Base-by-base conservation (phyloP, 2,113 vertebrate genomes). In the Hylia prasina region DNA sequence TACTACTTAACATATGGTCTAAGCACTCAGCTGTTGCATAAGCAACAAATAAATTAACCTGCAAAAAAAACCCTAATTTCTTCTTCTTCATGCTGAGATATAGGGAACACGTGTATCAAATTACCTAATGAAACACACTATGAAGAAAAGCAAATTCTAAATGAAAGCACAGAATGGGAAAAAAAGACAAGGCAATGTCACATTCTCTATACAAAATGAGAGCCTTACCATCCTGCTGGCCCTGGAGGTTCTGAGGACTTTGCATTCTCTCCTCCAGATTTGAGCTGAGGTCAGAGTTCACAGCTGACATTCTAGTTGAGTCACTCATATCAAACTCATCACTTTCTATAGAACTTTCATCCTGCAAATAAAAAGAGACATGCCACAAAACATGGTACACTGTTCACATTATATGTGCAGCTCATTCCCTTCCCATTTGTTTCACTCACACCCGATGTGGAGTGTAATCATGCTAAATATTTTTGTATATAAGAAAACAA, bases 321-420 rank as follows among this genome's bases (percentile, higher is more conserved):
- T 98, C 98, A 37, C 98, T 98, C 98, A 98, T 98, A 88, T 98
- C 98, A 97, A 98, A 98, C 92, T 98, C 98, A 94, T 98, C 98
- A 58, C 98, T 98, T 97, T 98, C 98, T 97, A 98, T 98, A 72
- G 98, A 98, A 89, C 98, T 98, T 97, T 98, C 98, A 97, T 98
- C 98, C 98, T 98, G 94, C 71, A 97, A 97, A 63, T 10, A 13
- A 66, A 56, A 93, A 76, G 63, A 64, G 35, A 82, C 18, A 5
- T 24, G 90, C 90, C 45, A 89, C 96, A 66, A 97, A 95, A n/a
- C n/a, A 47, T 25, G 2, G 10, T 30, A 72, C 7, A 6, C 33
- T 51, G 22, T 35, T 93, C 47, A 53, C 27, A 24, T 31, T 47
- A 7, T 7, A 57, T 4, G 16, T 54, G 75, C 37, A 53, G 31